Conservation (phyloP, 2,113 vertebrate species). For the Dicentrarchus labrax region DNA sequence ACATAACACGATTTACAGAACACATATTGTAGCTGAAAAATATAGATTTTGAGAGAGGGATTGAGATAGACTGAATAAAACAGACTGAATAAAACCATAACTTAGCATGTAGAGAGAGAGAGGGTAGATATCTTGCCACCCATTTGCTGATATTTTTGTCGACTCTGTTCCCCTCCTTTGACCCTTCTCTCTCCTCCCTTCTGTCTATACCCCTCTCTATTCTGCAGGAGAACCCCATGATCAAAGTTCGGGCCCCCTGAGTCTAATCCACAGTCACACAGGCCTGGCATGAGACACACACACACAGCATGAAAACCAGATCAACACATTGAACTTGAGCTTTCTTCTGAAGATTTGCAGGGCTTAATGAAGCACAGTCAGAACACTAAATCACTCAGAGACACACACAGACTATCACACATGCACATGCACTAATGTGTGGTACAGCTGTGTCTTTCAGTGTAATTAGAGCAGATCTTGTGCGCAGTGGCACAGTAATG, state of each 20-base stretch:
- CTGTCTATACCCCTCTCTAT: slow-evolving; percentile 18
- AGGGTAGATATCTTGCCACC: slow-evolving; percentile 16
- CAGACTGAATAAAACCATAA: too few relatives aligned
- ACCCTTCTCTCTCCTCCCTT: slow-evolving; percentile 36
- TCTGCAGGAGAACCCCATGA: slow-evolving; percentile 28
- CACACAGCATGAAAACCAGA: slow-evolving; percentile 20
- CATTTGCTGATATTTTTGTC: slow-evolving; percentile 43
- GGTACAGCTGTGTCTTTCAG: slow-evolving; percentile 33
- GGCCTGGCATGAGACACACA: slow-evolving; percentile 4
- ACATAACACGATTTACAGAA: too few relatives aligned
- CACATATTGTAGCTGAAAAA: background rate
- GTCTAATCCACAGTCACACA: slow-evolving; percentile 52
- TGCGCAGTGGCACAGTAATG: slow-evolving; percentile 22
- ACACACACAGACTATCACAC: slow-evolving; percentile 10
- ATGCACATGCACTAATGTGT: slow-evolving; percentile 9
- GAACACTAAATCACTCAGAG: slow-evolving; percentile 29
- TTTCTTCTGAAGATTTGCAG: slow-evolving; percentile 43
- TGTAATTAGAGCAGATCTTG: slow-evolving; percentile 52
- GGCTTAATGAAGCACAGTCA: slow-evolving; percentile 53
- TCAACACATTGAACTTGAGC: slow-evolving; percentile 20
- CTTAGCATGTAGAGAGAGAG: background rate
- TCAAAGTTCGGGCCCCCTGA: slow-evolving; percentile 54
- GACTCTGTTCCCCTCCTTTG: slow-evolving; percentile 37
- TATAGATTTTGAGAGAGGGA: background rate
- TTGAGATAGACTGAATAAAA: background rate